These are phyloP conservation scores for Hydropsyche betteni DNA, from an alignment of 2,888 invertebrate species.

Conservation along the genomic window DNA sequence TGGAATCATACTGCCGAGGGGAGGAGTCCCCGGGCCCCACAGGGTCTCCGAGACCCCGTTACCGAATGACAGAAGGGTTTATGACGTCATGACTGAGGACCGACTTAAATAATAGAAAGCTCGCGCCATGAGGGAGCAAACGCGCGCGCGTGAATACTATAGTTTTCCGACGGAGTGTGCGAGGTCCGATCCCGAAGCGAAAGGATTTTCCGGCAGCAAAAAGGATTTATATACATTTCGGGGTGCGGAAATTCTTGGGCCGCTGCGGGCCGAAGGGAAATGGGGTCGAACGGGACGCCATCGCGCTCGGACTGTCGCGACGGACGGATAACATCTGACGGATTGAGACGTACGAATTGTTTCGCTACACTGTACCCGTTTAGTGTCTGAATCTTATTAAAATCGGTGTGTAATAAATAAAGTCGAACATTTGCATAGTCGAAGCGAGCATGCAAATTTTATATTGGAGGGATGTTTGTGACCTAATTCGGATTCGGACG, in stretches of 20 bases:
- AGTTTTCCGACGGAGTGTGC: neutral
- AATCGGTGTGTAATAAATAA: no score
- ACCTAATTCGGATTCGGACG: no score
- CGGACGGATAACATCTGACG: slow-evolving; percentile 15
- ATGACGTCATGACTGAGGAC: slow-evolving; percentile 39
- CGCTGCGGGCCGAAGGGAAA: slow-evolving; percentile 22
- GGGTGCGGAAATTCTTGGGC: slow-evolving; percentile 26
- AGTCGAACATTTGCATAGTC: no score
- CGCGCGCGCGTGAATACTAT: slow-evolving; percentile 30
- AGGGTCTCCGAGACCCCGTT: slow-evolving; percentile 27
- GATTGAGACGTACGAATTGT: slow-evolving; percentile 15
- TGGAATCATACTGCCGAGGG: slow-evolving; percentile 33
- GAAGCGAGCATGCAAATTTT: no score
- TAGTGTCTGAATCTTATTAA: no score
- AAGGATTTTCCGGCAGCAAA: slow-evolving; percentile 27
- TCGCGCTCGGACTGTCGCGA: neutral
- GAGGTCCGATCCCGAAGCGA: neutral
- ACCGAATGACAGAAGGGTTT: slow-evolving; percentile 37
- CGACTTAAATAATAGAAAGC: slow-evolving; percentile 37
- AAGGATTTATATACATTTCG: slow-evolving; percentile 26
- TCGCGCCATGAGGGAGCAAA: slow-evolving; percentile 18
- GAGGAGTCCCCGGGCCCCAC: slow-evolving; percentile 28
- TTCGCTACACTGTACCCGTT: neutral
- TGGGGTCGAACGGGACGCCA: slow-evolving; percentile 2
- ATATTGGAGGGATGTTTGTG: no score